Evolutionary conservation across 2,888 invertebrate genomes (phyloP).

Genomic region (Drosophila incognita): DNA sequence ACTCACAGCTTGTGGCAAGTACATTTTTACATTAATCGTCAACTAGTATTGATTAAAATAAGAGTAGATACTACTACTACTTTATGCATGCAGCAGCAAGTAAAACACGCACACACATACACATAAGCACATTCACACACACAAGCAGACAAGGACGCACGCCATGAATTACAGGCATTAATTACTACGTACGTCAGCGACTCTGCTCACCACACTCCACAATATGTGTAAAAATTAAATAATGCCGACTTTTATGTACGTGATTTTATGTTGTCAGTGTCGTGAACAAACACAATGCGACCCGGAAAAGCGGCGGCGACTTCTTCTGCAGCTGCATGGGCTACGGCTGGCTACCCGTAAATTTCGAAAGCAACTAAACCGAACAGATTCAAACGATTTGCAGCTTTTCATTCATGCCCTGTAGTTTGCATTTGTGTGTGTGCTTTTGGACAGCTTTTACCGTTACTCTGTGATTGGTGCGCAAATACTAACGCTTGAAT

Average conservation of each 20-base stretch:
- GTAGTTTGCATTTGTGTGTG: constrained; percentile 20
- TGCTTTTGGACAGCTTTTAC: constrained; percentile 39
- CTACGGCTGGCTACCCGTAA: constrained; percentile 59
- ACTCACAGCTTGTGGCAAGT: constrained; percentile 52
- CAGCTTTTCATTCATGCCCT: constrained; percentile 72
- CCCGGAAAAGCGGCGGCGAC: constrained; percentile 42
- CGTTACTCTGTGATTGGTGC: constrained; percentile 30
- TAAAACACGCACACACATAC: constrained; percentile 51
- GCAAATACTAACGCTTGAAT: constrained; percentile 43
- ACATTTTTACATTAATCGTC: constrained; percentile 59
- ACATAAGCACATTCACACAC: constrained; percentile 1
- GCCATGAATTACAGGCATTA: constrained; percentile 49
- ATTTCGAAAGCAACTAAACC: constrained; percentile 68
- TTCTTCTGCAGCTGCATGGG: constrained; percentile 47
- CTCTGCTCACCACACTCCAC: constrained; percentile 9
- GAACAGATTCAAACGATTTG: constrained; percentile 33
- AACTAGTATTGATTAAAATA: constrained; percentile 71
- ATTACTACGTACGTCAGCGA: constrained; percentile 36
- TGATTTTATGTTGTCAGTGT: constrained; percentile 66
- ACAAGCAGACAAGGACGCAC: constrained; percentile 41
- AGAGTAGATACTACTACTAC: constrained; percentile 29
- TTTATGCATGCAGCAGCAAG: constrained; percentile 54
- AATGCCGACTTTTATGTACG: constrained; percentile 69
- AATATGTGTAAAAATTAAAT: constrained; percentile 53
- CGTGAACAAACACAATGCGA: constrained; percentile 42